Percentiles rank a stretch among this genome's conserved stretches.
Evolutionary conservation across 2,113 vertebrate genomes (phyloP).

Genomic region (Mormoops blainvillei): DNA sequence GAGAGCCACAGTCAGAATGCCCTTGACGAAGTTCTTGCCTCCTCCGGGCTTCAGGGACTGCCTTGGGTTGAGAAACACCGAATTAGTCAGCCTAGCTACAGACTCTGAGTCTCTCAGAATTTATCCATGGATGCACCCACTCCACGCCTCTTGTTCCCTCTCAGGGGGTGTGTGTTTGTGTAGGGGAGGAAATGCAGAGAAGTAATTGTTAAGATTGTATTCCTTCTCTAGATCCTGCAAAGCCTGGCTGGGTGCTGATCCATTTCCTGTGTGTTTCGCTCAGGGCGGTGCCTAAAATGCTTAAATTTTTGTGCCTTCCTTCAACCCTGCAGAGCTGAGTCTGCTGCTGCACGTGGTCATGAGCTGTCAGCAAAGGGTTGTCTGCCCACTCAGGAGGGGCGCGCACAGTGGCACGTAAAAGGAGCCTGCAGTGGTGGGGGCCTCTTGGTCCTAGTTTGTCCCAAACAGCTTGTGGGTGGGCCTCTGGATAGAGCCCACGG

Average conservation of each 20-base stretch:
- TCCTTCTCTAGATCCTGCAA: not conserved
- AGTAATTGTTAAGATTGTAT: not conserved
- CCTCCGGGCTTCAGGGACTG: not conserved
- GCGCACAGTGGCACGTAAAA: accelerated
- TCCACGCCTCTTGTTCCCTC: not conserved
- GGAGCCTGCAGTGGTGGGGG: no score
- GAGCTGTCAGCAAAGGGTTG: not conserved
- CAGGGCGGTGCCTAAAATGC: no score
- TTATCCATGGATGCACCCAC: not conserved
- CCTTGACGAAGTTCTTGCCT: not conserved
- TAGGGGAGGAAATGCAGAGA: not conserved
- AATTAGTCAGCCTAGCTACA: no score
- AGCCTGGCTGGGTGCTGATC: not conserved
- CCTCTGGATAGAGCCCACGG: accelerated
- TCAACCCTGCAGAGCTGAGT: accelerated
- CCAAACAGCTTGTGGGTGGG: not conserved
- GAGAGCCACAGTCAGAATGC: not conserved
- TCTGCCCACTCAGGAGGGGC: no score
- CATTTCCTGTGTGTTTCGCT: not conserved
- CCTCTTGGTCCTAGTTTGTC: accelerated
- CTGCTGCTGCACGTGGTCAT: accelerated
- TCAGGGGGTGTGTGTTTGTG: not conserved
- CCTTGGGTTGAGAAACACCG: not conserved
- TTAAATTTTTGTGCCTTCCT: not conserved
- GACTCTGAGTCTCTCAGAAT: not conserved